These are phyloP conservation scores for Andrena flavipes DNA, from an alignment of 2,888 invertebrate genomes.

Conservation along the genomic window DNA sequence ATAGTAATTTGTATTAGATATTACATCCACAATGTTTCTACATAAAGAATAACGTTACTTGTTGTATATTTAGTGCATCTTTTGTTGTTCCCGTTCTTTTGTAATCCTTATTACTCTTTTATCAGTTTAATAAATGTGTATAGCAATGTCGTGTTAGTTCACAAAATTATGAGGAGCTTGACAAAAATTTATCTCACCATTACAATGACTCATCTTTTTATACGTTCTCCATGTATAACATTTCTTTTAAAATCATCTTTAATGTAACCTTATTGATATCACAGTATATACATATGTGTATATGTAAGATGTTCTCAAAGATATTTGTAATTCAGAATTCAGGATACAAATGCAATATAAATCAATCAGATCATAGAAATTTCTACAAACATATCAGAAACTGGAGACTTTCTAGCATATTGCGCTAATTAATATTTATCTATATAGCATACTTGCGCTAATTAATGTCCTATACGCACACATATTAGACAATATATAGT, in stretches of 20 bases:
- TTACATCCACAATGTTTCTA: too few relatives aligned
- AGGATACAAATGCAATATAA: slow-evolving; percentile 5
- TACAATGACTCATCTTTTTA: slow-evolving; percentile 69
- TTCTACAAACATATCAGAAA: background rate
- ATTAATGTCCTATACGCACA: background rate
- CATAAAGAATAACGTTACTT: slow-evolving; percentile 7
- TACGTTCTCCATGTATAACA: slow-evolving; percentile 39
- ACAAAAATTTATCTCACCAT: slow-evolving; percentile 45
- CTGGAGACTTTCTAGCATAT: background rate
- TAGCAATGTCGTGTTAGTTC: slow-evolving; percentile 23
- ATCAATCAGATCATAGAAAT: background rate
- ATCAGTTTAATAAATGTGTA: slow-evolving; percentile 20
- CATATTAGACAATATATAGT: background rate
- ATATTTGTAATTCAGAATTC: background rate
- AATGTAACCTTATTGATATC: slow-evolving; percentile 23
- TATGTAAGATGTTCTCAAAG: slow-evolving; percentile 3
- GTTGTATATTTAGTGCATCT: slow-evolving; percentile 5
- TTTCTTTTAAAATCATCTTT: slow-evolving; percentile 38
- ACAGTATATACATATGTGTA: slow-evolving; percentile 5
- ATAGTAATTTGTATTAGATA: too few relatives aligned
- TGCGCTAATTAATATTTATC: background rate
- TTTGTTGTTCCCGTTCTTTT: background rate
- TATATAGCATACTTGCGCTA: too few relatives aligned
- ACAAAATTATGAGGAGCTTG: slow-evolving; percentile 17
- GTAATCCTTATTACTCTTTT: slow-evolving; percentile 17